These are phyloP conservation scores for Paramormyrops kingsleyae DNA, from an alignment of 2,113 vertebrate genomes.

Conservation along the genomic window DNA sequence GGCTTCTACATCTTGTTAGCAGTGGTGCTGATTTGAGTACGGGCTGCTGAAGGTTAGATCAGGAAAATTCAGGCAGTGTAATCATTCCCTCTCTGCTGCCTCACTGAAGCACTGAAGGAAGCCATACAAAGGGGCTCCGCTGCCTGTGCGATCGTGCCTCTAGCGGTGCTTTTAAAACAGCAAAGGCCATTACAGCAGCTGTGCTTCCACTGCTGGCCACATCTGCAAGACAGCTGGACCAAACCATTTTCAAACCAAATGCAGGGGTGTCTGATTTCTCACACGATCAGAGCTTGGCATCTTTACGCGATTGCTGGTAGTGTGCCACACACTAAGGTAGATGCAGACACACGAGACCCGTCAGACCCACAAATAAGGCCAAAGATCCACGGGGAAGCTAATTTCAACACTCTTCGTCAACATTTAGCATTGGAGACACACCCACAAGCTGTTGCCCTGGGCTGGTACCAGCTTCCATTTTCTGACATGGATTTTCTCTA, in stretches of 20 bases:
- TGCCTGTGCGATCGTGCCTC: not conserved
- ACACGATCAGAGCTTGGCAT: not conserved
- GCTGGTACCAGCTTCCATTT: not conserved
- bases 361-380: not conserved
- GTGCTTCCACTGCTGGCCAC: not conserved
- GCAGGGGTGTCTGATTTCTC: not conserved
- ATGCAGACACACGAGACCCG: not conserved
- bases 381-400: not conserved
- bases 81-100: not conserved
- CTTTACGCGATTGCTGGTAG: not conserved
- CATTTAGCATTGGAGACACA: not conserved
- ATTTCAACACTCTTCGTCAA: not conserved
- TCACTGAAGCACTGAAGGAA: not conserved
- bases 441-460: not conserved
- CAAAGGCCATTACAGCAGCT: not conserved
- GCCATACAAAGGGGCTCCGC: not conserved
- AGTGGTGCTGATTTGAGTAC: not conserved
- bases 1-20: not conserved
- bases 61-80: not conserved
- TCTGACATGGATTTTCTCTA: not conserved
- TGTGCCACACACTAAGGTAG: not conserved
- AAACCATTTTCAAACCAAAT: not conserved
- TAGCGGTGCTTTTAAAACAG: not conserved
- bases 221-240: not conserved
- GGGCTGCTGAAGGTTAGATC: not conserved